A percentile compares a stretch with the other conserved stretches of the same genome.
Evolutionary conservation across 2,888 invertebrate species (phyloP).

Genomic region (Coelogynopora nodosa): DNA sequence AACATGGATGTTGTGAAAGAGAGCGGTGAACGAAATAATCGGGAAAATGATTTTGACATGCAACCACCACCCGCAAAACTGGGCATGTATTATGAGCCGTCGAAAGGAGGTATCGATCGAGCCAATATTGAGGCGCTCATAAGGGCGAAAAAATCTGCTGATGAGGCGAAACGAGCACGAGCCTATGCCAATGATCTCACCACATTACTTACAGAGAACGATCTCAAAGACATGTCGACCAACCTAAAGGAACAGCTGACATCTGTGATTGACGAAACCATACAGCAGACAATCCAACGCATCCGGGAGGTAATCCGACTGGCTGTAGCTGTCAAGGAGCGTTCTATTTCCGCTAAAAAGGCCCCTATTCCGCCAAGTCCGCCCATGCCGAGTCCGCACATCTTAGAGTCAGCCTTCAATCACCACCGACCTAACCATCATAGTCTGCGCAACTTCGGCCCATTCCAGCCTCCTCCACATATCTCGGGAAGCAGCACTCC

Average conservation of each 20-base stretch:
- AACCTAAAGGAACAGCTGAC: neutral
- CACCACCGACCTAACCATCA: neutral
- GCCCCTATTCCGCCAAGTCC: neutral
- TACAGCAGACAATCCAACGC: neutral
- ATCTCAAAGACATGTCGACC: slow-evolving; percentile 13
- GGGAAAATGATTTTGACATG: neutral
- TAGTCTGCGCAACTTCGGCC: neutral
- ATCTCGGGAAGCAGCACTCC: neutral
- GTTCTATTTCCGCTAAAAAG: neutral
- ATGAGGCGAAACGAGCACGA: neutral
- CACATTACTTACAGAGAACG: neutral
- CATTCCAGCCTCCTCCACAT: neutral
- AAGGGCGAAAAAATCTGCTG: neutral
- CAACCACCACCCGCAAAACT: neutral
- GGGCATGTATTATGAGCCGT: neutral
- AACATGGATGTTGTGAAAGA: neutral
- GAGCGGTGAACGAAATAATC: neutral
- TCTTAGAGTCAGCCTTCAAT: neutral
- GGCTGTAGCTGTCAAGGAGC: slow-evolving; percentile 1
- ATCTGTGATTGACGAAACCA: neutral
- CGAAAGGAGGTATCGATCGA: neutral
- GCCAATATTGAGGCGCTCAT: neutral
- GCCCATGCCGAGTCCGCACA: neutral
- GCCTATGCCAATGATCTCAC: slow-evolving; percentile 7
- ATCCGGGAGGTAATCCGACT: neutral